phyloP scores from a whole-genome alignment of 2,113 vertebrate species.

The Syrrhaptes paradoxus region DNA sequence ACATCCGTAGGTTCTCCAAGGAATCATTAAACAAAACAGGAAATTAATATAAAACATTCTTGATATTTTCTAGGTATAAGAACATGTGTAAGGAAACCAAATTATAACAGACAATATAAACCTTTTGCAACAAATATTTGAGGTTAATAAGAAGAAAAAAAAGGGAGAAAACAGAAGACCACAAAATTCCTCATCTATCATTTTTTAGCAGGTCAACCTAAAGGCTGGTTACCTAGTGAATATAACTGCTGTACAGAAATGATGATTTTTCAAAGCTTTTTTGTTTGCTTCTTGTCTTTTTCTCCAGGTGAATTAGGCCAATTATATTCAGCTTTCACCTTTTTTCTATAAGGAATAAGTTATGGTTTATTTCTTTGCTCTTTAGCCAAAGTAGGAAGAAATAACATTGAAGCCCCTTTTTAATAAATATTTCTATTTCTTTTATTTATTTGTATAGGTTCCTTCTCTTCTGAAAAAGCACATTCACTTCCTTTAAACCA shows the following conservation, averaged over 20 bases:
- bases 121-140: neutral
- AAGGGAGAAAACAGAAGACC: neutral
- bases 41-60: neutral
- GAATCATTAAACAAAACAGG: neutral
- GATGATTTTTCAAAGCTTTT: neutral
- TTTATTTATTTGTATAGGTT: neutral
- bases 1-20: neutral
- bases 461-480: neutral
- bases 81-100: neutral
- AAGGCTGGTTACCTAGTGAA: neutral
- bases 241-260: neutral
- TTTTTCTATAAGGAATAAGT: neutral
- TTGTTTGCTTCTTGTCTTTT: neutral
- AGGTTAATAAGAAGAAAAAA: neutral
- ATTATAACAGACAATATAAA: neutral
- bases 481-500: neutral
- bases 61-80: neutral
- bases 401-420: neutral
- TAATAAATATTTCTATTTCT: neutral
- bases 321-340: neutral
- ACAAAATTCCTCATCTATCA: neutral
- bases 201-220: neutral
- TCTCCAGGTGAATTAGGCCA: neutral
- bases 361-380: neutral
- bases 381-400: neutral